These are phyloP conservation scores for Rhineura floridana DNA, from an alignment of 2,113 vertebrate genomes.

Conservation along the genomic window DNA sequence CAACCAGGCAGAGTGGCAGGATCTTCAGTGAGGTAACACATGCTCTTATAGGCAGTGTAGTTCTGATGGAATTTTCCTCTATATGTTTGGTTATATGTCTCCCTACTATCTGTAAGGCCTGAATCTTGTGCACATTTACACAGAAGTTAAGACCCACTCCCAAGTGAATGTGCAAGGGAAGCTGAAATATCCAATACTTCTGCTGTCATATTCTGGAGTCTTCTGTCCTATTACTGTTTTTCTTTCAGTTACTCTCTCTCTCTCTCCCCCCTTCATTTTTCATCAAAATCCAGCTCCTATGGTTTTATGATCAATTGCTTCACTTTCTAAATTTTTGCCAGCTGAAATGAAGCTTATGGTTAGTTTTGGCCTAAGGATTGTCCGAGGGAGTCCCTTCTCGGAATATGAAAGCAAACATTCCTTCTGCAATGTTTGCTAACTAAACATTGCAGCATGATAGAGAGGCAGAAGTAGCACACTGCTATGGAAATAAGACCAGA, in stretches of 20 bases:
- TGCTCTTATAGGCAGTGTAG: too few species aligned
- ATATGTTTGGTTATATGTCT: too few species aligned
- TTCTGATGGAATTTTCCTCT: too few species aligned
- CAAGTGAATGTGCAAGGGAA: not conserved
- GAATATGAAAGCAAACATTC: conserved; percentile 31
- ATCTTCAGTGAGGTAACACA: too few species aligned
- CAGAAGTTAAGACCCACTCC: not conserved
- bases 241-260: conserved; percentile 56
- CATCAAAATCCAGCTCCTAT: conserved; percentile 39
- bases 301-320: not conserved
- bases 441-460: conserved; percentile 11
- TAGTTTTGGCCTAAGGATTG: conserved; percentile 26
- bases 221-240: not conserved
- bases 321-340: conserved; percentile 25
- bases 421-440: conserved; percentile 9
- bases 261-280: conserved; percentile 34
- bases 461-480: conserved; percentile 5
- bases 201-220: not conserved
- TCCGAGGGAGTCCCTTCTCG: not conserved
- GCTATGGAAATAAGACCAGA: not conserved
- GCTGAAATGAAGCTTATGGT: conserved; percentile 34
- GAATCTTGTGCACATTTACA: too few species aligned
- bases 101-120: too few species aligned
- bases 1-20: too few species aligned
- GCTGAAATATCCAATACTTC: not conserved